These are phyloP conservation scores for Drosophila yakuba DNA, from an alignment of 1,140 invertebrate genomes.

Conservation along the genomic window DNA sequence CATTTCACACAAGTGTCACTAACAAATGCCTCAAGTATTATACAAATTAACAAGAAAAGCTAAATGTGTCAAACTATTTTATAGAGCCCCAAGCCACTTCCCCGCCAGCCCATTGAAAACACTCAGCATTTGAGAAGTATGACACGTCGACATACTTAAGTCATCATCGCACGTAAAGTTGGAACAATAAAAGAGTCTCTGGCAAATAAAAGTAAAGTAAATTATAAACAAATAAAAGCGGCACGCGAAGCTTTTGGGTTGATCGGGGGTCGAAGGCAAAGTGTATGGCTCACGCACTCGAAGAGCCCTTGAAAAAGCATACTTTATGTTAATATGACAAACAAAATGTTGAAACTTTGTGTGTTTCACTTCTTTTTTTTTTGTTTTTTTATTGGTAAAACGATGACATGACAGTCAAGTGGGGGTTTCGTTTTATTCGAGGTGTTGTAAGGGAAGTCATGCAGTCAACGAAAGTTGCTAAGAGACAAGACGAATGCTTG, in stretches of 20 bases:
- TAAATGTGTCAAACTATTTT: conserved; percentile 36
- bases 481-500: conserved; percentile 31
- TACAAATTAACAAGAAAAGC: conserved; percentile 26
- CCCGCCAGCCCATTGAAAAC: background rate
- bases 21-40: conserved; percentile 32
- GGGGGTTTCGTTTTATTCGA: conserved; percentile 10
- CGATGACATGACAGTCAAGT: conserved; percentile 21
- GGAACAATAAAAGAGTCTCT: conserved; percentile 49
- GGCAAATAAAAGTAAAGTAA: conserved; percentile 38
- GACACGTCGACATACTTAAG: conserved; percentile 48
- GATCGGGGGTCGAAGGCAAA: conserved; percentile 15
- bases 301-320: conserved; percentile 59
- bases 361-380: background rate
- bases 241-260: conserved; percentile 50
- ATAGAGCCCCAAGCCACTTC: conserved; percentile 15
- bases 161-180: conserved; percentile 33
- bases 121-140: conserved; percentile 30
- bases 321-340: conserved; percentile 66
- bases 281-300: conserved; percentile 37
- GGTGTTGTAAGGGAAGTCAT: background rate
- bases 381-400: conserved; percentile 7
- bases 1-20: conserved; percentile 42
- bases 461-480: conserved; percentile 3
- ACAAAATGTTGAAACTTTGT: conserved; percentile 53
- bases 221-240: conserved; percentile 56